These are phyloP conservation scores for Takifugu flavidus DNA, from an alignment of 2,113 vertebrate species.

Conservation along the genomic window DNA sequence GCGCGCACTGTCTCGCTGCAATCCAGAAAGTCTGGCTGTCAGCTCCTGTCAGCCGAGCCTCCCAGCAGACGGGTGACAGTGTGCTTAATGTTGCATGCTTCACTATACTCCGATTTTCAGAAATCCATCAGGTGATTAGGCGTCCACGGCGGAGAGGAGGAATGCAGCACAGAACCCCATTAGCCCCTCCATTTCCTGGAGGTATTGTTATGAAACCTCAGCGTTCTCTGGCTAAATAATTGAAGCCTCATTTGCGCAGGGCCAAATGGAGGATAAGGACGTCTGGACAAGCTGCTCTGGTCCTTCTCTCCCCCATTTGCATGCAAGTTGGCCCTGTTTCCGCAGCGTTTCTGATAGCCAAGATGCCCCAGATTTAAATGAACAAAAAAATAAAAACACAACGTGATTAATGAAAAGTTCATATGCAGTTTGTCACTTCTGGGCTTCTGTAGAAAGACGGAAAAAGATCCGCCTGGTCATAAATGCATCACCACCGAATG, in stretches of 20 bases:
- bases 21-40: constrained; percentile 25
- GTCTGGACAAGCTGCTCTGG: constrained; percentile 33
- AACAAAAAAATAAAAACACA: no score
- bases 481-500: no score
- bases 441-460: no score
- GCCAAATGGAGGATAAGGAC: constrained; percentile 29
- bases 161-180: constrained; percentile 5
- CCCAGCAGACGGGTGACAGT: constrained; percentile 9
- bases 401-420: no score
- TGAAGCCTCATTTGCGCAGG: constrained; percentile 41
- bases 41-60: constrained; percentile 22
- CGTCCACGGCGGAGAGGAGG: not conserved
- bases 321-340: not conserved
- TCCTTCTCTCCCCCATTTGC: constrained; percentile 3
- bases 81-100: constrained; percentile 8
- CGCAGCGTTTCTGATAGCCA: no score
- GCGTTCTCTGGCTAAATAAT: constrained; percentile 50
- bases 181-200: constrained; percentile 12
- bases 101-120: not conserved
- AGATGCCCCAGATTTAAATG: no score
- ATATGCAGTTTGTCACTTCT: not conserved
- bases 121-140: constrained; percentile 25
- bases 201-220: constrained; percentile 16
- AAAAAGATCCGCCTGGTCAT: no score
- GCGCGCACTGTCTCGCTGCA: no score